Evolutionary conservation across 2,888 invertebrate genomes (phyloP), one percentile per base, ranked within the genome.

Genomic region (Bombyx huttoni): DNA sequence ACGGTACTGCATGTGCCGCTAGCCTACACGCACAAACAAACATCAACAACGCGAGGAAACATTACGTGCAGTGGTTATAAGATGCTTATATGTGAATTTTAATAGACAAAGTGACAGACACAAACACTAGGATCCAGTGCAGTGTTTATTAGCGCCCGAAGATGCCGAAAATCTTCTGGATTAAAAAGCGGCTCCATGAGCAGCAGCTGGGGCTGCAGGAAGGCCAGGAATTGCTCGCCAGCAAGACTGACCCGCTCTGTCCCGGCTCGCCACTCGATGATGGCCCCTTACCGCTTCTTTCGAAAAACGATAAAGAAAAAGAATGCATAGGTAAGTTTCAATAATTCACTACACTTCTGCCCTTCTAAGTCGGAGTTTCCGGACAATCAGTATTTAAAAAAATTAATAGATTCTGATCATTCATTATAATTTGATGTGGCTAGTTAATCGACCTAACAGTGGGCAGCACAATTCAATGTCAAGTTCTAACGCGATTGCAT

Each of bases 121-220:
- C 73, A 70, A 74, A 78, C 72, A 71, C 56, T 74, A 72, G 82
- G 78, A 83, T 81, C 73, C 65, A 81, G 87, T 88, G 87, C 71
- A 82, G 86, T 88, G 87, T 70, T 68, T 56, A 60, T 57, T 71
- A 75, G 71, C 67, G 63, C 70, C 60, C 60, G 69, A 88, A 88
- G 73, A 96, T 96, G 96, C 96, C 96, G 91, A 96, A 96, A 91
- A 96, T 96, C 86, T 96, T 96, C 89, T 88, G 96, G 70, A 95
- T 96, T 72, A 96, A 96, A 89, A 94, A 96, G 83, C 92, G 96
- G 78, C 91, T 96, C 90, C 95, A 95, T 69, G 95, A 96, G 92
- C 96, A 96, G 91, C 96, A 96, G 87, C 91, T 94, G 73, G 91
- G 94, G 70, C 87, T 96, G 77, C 89, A 94, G 82, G 96, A 96